Base-by-base conservation (phyloP, 2,888 invertebrate species). In the Mellilla xanthometata region DNA sequence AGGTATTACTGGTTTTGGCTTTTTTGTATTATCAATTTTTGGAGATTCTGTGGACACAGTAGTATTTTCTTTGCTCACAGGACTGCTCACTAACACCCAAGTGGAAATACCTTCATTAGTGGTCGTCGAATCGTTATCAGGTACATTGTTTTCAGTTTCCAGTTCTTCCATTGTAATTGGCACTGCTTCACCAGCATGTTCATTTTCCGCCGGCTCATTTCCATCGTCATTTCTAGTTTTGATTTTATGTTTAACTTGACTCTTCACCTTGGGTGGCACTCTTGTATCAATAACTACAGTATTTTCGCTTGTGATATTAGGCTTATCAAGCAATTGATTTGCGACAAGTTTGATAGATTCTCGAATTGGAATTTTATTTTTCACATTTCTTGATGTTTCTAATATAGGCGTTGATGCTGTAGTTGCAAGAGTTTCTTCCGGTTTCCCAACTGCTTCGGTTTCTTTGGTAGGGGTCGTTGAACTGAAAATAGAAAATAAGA, bases 41-140 rank as follows among this genome's bases (percentile, higher is more conserved):
- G 82, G 80, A 2, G 87, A 69, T 53, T 87, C 88, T 1, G 86
- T 88, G n/a, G 84, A 73, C 23, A 65, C 61, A 13, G 73, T 60
- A 4, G 59, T 50, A 40, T 72, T 81, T 34, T 47, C 47, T 41
- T 78, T 77, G 55, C 71, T 80, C 1, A 74, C 56, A 0, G 90
- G 81, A 50, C 79, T 87, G 53, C 93, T 94, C 10, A 95, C 72
- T 10, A 95, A 82, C 49, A 95, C 93, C 95, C 95, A 95, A 0
- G 95, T 95, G 0, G 95, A 95, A 49, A 95, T 89, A 0, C 94
- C 94, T 66, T 92, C 92, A 39, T 91, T 91, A 12, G 91, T 91
- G 33, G 90, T 94, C 43, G 89, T 92, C 42, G 85, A 81, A 62
- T 90, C 72, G 27, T 42, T 60, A 15, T 68, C 74, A 32, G 59